phyloP scores from a whole-genome alignment of 2,888 invertebrate genomes.

The Synanthedon myopaeformis region DNA sequence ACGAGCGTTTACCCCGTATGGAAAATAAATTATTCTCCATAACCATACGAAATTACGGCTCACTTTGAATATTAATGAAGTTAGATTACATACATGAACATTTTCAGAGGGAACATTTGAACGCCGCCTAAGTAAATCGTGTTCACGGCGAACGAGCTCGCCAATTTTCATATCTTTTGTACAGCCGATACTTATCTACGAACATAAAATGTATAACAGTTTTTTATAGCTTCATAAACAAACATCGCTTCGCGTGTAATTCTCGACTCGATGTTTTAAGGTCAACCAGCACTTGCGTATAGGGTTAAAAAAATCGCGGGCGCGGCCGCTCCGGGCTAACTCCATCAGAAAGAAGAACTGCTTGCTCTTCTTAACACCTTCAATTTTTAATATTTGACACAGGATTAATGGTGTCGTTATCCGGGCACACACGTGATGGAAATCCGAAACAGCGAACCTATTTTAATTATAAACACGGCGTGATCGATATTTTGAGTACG shows the following conservation, averaged over 20 bases:
- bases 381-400: conserved; percentile 17
- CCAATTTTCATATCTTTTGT: conserved; percentile 7
- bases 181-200: conserved; percentile 9
- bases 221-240: conserved; percentile 33
- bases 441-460: conserved; percentile 4
- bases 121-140: conserved; percentile 15
- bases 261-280: conserved; percentile 42
- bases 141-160: conserved; percentile 10
- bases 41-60: conserved; percentile 14
- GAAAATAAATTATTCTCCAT: conserved; percentile 18
- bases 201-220: conserved; percentile 13
- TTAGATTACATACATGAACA: conserved; percentile 17
- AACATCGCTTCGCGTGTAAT: conserved; percentile 28
- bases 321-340: conserved; percentile 39
- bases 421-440: conserved; percentile 24
- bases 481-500: conserved; percentile 46
- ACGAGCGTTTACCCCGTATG: not conserved
- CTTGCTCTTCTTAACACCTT: conserved; percentile 31
- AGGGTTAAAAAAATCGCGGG: conserved; percentile 48
- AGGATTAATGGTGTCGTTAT: conserved; percentile 29
- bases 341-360: conserved; percentile 30
- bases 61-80: conserved; percentile 18
- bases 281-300: conserved; percentile 50
- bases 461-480: conserved; percentile 41
- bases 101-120: conserved; percentile 8